Conservation (phyloP, 2,888 invertebrate species). For the Trissolcus brochymenae region DNA sequence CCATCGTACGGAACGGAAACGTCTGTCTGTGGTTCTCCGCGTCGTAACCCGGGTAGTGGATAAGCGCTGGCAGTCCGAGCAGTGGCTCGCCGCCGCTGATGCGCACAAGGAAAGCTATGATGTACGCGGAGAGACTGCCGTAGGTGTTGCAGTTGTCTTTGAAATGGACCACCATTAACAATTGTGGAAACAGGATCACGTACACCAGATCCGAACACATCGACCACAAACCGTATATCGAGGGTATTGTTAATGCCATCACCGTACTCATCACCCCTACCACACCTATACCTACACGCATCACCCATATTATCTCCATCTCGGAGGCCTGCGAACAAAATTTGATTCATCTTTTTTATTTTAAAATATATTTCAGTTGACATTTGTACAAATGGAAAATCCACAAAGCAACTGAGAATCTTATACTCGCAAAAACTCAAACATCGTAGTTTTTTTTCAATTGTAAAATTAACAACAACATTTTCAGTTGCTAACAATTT, state of each 20-base stretch:
- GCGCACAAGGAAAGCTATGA: conserved; percentile 88
- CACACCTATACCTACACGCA: conserved; percentile 93
- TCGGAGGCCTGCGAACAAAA: conserved; percentile 86
- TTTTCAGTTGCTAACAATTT: too few relatives aligned
- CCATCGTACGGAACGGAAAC: conserved; percentile 97
- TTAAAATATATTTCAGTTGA: too few relatives aligned
- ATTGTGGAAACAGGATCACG: conserved; percentile 98
- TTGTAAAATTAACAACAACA: too few relatives aligned
- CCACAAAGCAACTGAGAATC: too few relatives aligned
- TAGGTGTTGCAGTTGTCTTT: conserved; percentile 97
- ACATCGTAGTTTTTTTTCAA: too few relatives aligned
- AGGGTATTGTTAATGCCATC: conserved; percentile 98
- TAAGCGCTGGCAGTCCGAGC: conserved; percentile 87
- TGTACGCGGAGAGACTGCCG: conserved; percentile 93
- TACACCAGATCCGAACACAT: conserved; percentile 99
- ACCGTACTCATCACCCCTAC: conserved; percentile 94
- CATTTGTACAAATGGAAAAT: too few relatives aligned
- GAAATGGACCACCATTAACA: conserved; percentile 98
- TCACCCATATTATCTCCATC: conserved; percentile 97
- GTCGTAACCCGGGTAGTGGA: conserved; percentile 92
- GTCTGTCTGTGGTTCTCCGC: conserved; percentile 83
- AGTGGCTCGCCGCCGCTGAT: conserved; percentile 92
- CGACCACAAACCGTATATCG: conserved; percentile 98
- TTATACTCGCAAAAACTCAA: too few relatives aligned
- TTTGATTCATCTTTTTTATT: too few relatives aligned